Conservation (phyloP, 92 coral and sea anemone species). For the Anthopleura xanthogrammica region DNA sequence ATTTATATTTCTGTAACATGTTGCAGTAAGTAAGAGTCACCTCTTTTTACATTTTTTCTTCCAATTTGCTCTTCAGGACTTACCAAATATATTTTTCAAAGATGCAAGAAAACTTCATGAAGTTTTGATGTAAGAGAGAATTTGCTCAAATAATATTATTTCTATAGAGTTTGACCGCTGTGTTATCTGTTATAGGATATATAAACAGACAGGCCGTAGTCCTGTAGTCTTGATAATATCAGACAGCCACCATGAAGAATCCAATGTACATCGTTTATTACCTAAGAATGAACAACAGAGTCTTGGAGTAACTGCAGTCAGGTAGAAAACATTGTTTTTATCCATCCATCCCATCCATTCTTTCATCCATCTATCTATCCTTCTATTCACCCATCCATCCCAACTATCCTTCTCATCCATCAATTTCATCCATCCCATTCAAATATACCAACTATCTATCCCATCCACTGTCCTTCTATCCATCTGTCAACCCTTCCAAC, state of each 20-base stretch:
- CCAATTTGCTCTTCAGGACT: constrained; percentile 53
- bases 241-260: constrained; percentile 86
- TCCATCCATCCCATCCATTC: background rate
- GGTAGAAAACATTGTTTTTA: constrained; percentile 44
- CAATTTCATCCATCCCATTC: background rate
- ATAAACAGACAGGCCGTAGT: constrained; percentile 74
- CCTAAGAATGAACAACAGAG: constrained; percentile 71
- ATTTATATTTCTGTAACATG: background rate
- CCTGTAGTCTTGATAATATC: constrained; percentile 89
- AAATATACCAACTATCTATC: background rate
- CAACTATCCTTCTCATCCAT: too few relatives aligned
- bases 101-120: constrained; percentile 83
- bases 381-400: background rate
- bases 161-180: background rate
- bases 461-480: background rate
- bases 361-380: background rate
- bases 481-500: background rate
- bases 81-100: constrained; percentile 87
- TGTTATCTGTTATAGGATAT: constrained; percentile 42
- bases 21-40: background rate
- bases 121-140: constrained; percentile 62
- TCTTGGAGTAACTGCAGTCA: constrained; percentile 64
- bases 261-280: constrained; percentile 80
- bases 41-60: background rate
- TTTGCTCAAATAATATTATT: background rate